These are phyloP conservation scores for Phthorimaea operculella DNA, from an alignment of 1,140 invertebrate species.

Conservation along the genomic window DNA sequence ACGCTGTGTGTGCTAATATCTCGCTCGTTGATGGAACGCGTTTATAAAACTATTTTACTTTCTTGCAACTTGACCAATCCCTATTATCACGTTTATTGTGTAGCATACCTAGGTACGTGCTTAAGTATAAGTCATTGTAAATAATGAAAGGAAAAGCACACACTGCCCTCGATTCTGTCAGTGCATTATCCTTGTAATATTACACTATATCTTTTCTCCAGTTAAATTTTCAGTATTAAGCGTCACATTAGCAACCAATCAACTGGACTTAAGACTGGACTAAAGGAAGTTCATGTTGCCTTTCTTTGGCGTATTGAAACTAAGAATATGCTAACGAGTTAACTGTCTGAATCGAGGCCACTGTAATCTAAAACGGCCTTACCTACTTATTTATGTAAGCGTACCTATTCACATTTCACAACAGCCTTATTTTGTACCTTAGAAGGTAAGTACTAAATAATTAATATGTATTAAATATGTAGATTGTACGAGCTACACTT, in stretches of 20 bases:
- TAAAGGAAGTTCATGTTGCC: no score
- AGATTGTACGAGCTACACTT: slow-evolving; percentile 9
- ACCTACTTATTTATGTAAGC: slow-evolving; percentile 27
- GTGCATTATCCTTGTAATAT: no score
- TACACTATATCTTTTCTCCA: no score
- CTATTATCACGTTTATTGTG: slow-evolving; percentile 20
- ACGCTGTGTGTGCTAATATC: no score
- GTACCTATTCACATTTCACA: slow-evolving; percentile 56
- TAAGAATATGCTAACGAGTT: no score
- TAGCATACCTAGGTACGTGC: slow-evolving; percentile 6
- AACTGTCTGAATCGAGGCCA: no score
- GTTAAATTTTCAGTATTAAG: no score
- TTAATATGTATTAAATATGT: slow-evolving; percentile 11
- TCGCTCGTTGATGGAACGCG: no score
- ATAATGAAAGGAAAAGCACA: slow-evolving; percentile 32
- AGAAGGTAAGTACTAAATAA: slow-evolving; percentile 22
- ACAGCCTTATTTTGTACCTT: slow-evolving; percentile 65
- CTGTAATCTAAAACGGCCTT: slow-evolving; percentile 53
- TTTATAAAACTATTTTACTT: slow-evolving; percentile 8
- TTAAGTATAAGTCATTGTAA: slow-evolving; percentile 38
- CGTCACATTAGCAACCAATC: no score
- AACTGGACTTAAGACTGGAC: no score
- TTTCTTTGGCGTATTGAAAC: no score
- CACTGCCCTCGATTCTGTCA: slow-evolving; percentile 13
- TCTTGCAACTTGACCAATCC: slow-evolving; percentile 43